A percentile compares a stretch with the other conserved stretches of the same genome.
Conservation (phyloP, 2,888 invertebrate species). For the Hemithea aestivaria region DNA sequence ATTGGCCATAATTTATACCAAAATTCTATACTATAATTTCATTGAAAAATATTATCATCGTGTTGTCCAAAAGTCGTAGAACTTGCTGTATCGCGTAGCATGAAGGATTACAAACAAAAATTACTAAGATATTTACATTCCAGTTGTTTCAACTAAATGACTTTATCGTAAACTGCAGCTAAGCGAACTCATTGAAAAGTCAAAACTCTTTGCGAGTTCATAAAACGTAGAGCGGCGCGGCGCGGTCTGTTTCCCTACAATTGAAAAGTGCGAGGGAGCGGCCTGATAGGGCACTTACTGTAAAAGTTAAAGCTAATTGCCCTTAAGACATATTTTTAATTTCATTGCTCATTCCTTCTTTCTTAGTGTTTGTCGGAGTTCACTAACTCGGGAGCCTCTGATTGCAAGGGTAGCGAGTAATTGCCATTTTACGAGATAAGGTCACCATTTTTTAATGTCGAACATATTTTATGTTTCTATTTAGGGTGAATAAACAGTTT, state of each 20-base stretch:
- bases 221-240: constrained; percentile 69
- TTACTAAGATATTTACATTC: too few relatives aligned
- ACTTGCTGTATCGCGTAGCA: too few relatives aligned
- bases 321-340: constrained; percentile 81
- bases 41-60: too few relatives aligned
- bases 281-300: constrained; percentile 76
- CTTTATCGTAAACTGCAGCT: constrained; percentile 29
- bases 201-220: constrained; percentile 64
- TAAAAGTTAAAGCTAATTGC: constrained; percentile 80
- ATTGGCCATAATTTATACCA: too few relatives aligned
- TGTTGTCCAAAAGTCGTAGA: too few relatives aligned
- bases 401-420: constrained; percentile 69
- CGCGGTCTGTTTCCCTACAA: constrained; percentile 63
- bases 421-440: constrained; percentile 76
- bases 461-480: constrained; percentile 66
- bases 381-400: constrained; percentile 55
- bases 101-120: too few relatives aligned
- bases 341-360: constrained; percentile 77
- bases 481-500: constrained; percentile 28
- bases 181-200: constrained; percentile 62
- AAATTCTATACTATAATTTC: too few relatives aligned
- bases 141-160: constrained; percentile 8
- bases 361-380: constrained; percentile 71
- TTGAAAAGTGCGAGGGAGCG: constrained; percentile 72
- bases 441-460: constrained; percentile 72